Percentiles rank a stretch among this genome's conserved stretches.
Evolutionary conservation across 2,113 vertebrate genomes (phyloP).

Genomic region (Speoplatyrhinus poulsoni): DNA sequence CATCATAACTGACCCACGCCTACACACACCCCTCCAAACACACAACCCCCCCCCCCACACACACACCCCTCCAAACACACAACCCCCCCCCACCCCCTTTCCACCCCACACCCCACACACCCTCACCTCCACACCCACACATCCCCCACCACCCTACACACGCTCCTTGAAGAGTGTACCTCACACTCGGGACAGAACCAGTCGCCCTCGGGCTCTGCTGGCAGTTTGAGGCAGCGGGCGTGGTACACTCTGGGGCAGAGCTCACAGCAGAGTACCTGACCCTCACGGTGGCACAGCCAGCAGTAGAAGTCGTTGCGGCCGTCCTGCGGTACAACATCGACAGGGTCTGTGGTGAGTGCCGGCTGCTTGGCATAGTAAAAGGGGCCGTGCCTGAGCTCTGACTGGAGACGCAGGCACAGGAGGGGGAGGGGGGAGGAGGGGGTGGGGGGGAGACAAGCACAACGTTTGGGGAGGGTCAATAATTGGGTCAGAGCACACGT

Average conservation of each 20-base stretch:
- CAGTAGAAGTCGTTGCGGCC: constrained; percentile 99
- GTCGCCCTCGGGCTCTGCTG: constrained; percentile 99
- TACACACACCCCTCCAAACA: no score
- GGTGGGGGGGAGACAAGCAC: constrained; percentile 74
- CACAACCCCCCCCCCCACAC: no score
- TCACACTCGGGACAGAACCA: constrained; percentile 99
- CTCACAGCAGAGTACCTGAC: constrained; percentile 99
- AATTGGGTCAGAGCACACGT: constrained; percentile 72
- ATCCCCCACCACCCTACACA: not conserved
- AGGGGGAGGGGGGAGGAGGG: constrained; percentile 38
- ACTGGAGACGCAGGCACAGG: constrained; percentile 98
- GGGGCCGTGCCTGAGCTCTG: constrained; percentile 99
- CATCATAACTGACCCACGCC: no score
- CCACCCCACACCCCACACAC: not conserved
- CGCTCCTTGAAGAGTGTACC: constrained; percentile 88
- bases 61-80: no score
- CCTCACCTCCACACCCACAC: no score
- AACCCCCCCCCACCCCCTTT: not conserved
- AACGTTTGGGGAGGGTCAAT: constrained; percentile 76
- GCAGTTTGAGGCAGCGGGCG: constrained; percentile 99
- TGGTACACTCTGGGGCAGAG: constrained; percentile 99
- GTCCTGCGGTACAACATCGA: constrained; percentile 99
- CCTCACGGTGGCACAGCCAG: constrained; percentile 99
- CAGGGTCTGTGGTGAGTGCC: constrained; percentile 99
- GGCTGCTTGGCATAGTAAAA: constrained; percentile 99